phyloP scores from a whole-genome alignment of 2,888 invertebrate genomes.

The Agrotis clavis region DNA sequence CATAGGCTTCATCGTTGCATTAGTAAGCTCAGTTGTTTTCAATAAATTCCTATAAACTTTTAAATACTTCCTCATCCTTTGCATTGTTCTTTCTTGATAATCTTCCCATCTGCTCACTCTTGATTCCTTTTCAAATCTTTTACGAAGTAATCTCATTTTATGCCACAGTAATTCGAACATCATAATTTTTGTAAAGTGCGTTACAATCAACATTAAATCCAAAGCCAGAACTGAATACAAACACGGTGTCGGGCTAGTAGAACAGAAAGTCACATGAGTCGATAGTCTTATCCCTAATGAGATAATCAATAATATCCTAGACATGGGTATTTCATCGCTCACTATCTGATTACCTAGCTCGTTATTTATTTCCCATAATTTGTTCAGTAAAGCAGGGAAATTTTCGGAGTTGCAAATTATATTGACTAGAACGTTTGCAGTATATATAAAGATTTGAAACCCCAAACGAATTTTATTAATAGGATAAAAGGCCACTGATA shows the following conservation, averaged over 20 bases:
- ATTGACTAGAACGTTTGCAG: neutral
- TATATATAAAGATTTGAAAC: neutral
- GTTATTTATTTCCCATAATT: neutral
- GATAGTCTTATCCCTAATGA: neutral
- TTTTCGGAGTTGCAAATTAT: neutral
- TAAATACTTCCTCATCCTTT: neutral
- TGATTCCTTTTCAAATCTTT: neutral
- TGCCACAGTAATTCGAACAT: conserved; percentile 6
- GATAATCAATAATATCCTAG: neutral
- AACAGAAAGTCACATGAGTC: neutral
- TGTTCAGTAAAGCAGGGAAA: neutral
- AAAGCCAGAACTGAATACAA: neutral
- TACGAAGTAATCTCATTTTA: neutral
- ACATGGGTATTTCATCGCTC: neutral
- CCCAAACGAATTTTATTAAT: neutral
- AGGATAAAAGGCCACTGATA: neutral
- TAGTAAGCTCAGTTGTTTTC: neutral
- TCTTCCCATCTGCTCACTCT: neutral
- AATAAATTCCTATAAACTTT: neutral
- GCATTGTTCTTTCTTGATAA: neutral
- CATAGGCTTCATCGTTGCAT: conserved; percentile 8
- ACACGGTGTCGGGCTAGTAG: neutral
- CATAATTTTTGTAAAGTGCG: conserved; percentile 10
- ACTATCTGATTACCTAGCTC: neutral
- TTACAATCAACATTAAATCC: neutral